Evolutionary conservation across 1,140 invertebrate genomes (phyloP).

Genomic region (Drosophila funebris): DNA sequence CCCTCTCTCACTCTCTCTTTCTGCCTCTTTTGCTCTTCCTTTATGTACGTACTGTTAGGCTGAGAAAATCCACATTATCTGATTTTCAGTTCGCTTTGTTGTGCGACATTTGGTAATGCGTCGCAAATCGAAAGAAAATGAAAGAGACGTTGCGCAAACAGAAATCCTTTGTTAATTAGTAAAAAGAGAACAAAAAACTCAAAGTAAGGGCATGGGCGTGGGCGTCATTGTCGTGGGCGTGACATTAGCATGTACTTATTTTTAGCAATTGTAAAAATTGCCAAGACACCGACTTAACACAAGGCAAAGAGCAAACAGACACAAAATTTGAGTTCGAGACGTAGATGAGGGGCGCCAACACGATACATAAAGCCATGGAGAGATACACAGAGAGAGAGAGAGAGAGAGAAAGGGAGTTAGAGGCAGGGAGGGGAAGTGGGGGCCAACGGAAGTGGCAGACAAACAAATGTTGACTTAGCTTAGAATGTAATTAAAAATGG

Average conservation of each 20-base stretch:
- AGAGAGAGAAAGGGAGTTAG: neutral
- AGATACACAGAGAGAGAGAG: neutral
- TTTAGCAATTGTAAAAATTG: slow-evolving; percentile 53
- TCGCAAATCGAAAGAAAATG: slow-evolving; percentile 71
- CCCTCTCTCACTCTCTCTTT: neutral
- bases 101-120: slow-evolving; percentile 71
- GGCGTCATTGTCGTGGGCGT: slow-evolving; percentile 12
- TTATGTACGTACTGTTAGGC: slow-evolving; percentile 13
- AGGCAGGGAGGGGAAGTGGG: neutral
- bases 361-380: neutral
- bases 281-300: slow-evolving; percentile 22
- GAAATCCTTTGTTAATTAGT: slow-evolving; percentile 75
- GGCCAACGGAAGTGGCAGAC: slow-evolving; percentile 31
- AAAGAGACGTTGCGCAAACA: slow-evolving; percentile 65
- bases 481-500: slow-evolving; percentile 68
- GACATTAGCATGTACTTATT: slow-evolving; percentile 58
- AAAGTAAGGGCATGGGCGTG: neutral
- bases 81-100: slow-evolving; percentile 61
- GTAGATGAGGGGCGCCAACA: neutral
- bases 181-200: slow-evolving; percentile 32
- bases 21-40: too few relatives aligned
- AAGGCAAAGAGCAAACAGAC: slow-evolving; percentile 39
- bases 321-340: slow-evolving; percentile 2
- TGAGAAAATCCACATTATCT: slow-evolving; percentile 68
- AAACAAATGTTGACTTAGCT: slow-evolving; percentile 46